phyloP scores from a whole-genome alignment of 1,140 invertebrate species.

The Procambarus virginalis region DNA sequence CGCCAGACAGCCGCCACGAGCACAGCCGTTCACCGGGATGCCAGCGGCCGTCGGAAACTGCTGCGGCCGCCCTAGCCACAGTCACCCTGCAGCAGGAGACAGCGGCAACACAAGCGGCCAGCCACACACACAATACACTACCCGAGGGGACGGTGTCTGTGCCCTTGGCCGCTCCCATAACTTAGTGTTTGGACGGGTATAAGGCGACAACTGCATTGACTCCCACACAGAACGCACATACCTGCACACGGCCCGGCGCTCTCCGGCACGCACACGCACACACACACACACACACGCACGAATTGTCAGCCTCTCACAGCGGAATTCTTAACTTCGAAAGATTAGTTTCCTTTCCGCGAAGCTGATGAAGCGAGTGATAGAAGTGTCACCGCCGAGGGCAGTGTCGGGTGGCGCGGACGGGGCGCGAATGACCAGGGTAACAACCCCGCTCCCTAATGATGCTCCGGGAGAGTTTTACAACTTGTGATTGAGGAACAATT shows the following conservation, averaged over 20 bases:
- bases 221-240: constrained; percentile 21
- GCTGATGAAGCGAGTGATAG: too few relatives aligned
- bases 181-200: not conserved
- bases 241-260: not conserved
- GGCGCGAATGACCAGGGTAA: not conserved
- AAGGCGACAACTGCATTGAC: constrained; percentile 40
- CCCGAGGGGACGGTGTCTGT: not conserved
- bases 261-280: not conserved
- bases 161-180: constrained; percentile 7
- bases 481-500: too few relatives aligned
- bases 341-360: not conserved
- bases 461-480: too few relatives aligned
- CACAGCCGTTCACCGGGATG: constrained; percentile 31
- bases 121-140: not conserved
- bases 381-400: not conserved
- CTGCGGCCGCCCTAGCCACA: not conserved
- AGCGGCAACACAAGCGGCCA: not conserved
- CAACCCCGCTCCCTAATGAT: not conserved
- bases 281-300: not conserved
- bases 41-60: constrained; percentile 32
- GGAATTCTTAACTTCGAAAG: too few relatives aligned
- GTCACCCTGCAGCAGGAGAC: not conserved
- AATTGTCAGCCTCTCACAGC: not conserved
- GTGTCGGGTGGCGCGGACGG: not conserved
- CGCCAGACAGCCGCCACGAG: constrained; percentile 50